Evolutionary conservation across 2,888 invertebrate species (phyloP), one percentile per base, ranked within the genome.

Genomic region (Deilephila elpenor): DNA sequence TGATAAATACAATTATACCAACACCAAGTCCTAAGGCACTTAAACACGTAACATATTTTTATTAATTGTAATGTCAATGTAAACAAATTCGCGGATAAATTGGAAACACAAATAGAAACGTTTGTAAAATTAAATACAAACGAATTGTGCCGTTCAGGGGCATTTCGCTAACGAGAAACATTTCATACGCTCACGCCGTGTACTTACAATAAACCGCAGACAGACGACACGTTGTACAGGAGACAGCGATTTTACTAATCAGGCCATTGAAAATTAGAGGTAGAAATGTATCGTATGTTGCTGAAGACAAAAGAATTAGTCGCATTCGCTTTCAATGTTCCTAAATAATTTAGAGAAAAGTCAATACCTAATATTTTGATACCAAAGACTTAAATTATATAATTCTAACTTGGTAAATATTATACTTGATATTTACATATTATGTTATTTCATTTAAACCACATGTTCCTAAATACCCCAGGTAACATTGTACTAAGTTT

Each of bases 141-240:
- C 44, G 59, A 59, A 60, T 56, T 73, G 17, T 61, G 56, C 61
- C 62, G 62, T 77, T 73, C 76, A 77, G 71, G 72, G 80, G 80
- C 81, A 81, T 81, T 85, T 80, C 77, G 74, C 80, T 81, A 83
- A 84, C 84, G 82, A 84, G 84, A 82, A 82, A 83, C 81, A 83
- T 82, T 80, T 79, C 80, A 78, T 79, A 78, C 76, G 76, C 73
- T 79, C 76, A 76, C 73, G 78, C 77, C 75, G 75, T 81, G 80
- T 85, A 82, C 82, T 79, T 82, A 79, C 83, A 80, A 83, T 85
- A 82, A 81, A 81, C 81, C 75, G 72, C 74, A 53, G 67, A 59
- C 44, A 3, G 14, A 3, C 14, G n/a, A 7, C 25, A 67, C 67
- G 17, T 25, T 51, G 25, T 1, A 67, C 5, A 51, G 56, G n/a